Evolutionary conservation across 2,797 vertebrate species (phyloP).

Genomic region (Anisognathus igniventris): DNA sequence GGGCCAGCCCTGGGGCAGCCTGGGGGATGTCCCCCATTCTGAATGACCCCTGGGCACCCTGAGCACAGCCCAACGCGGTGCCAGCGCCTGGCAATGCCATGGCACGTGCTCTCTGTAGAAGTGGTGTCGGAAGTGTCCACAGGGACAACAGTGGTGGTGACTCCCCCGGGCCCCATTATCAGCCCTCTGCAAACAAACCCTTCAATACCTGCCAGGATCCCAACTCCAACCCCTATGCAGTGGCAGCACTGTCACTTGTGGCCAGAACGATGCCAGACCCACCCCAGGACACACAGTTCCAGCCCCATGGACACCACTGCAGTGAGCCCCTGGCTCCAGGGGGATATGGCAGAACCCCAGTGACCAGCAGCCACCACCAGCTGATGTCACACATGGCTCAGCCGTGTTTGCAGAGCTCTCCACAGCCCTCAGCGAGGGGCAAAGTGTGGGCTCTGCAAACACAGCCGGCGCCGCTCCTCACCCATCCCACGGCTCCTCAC

Average conservation of each 20-base stretch:
- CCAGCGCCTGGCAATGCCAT: rapidly evolving
- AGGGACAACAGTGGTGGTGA: neutral
- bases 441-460: constrained; percentile 54
- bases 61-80: rapidly evolving
- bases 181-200: neutral
- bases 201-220: rapidly evolving
- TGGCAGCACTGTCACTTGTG: rapidly evolving
- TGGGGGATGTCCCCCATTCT: rapidly evolving
- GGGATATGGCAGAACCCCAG: neutral
- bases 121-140: rapidly evolving
- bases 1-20: neutral
- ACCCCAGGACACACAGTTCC: neutral
- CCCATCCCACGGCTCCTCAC: neutral
- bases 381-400: neutral
- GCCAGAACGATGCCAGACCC: rapidly evolving
- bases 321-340: rapidly evolving
- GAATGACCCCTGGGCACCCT: rapidly evolving
- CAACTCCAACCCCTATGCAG: rapidly evolving
- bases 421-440: neutral
- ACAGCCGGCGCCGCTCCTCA: neutral
- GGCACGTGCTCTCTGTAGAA: neutral
- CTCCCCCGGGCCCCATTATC: rapidly evolving
- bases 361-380: neutral
- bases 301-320: neutral
- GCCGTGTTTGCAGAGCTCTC: constrained; percentile 38